Conservation (phyloP, 2,888 invertebrate genomes). For the Drosophila anomelani region DNA sequence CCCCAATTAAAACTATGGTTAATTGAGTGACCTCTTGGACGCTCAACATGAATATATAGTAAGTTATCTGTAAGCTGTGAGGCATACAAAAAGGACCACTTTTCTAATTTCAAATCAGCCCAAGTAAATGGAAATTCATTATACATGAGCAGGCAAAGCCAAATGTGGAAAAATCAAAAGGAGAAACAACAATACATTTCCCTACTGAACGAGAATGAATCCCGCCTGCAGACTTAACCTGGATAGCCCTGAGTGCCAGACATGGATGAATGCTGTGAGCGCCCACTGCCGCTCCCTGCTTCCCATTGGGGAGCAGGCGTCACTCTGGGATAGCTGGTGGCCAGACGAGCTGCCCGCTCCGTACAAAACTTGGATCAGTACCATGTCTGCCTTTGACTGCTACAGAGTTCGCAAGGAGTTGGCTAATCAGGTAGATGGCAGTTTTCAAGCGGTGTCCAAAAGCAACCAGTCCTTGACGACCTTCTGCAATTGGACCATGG, state of each 20-base stretch:
- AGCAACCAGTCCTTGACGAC: neutral
- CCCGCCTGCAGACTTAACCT: constrained; percentile 50
- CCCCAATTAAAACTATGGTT: neutral
- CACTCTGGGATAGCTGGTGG: constrained; percentile 66
- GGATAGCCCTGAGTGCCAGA: constrained; percentile 52
- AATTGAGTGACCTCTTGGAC: neutral
- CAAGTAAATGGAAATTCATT: constrained; percentile 10
- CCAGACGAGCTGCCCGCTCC: constrained; percentile 26
- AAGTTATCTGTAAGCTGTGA: neutral
- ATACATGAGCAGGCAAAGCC: constrained; percentile 14
- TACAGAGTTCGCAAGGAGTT: constrained; percentile 48
- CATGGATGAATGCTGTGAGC: constrained; percentile 54
- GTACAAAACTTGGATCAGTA: constrained; percentile 31
- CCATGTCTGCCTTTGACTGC: constrained; percentile 59
- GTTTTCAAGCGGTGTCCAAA: neutral
- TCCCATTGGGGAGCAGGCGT: constrained; percentile 30
- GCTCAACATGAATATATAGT: neutral
- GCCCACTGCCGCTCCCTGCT: constrained; percentile 55
- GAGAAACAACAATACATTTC: neutral
- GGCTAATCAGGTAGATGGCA: constrained; percentile 1
- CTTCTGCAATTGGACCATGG: neutral
- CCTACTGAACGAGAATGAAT: constrained; percentile 49
- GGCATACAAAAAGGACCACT: neutral
- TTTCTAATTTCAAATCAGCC: neutral
- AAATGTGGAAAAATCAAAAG: neutral